Base-by-base conservation (phyloP, 1,140 invertebrate genomes). In the Acromyrmex echinatior region DNA sequence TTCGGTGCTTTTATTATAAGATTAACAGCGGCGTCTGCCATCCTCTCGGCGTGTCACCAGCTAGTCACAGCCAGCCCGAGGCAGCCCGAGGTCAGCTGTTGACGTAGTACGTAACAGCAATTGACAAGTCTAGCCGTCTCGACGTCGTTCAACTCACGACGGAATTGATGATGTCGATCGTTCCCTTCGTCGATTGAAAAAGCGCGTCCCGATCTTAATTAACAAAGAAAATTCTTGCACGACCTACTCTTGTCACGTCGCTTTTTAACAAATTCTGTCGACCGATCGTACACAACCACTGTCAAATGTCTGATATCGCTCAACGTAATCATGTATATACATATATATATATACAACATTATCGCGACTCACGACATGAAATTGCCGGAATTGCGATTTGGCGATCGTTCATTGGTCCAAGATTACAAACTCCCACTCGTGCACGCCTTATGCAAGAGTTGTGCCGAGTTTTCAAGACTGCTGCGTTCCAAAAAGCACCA, bases 1-100 rank as follows among this genome's bases (percentile, higher is more conserved):
- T 98, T 98, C 25, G 98, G 98, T 31, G 98, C 98, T 95, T 98
- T 98, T 58, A 99, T 97, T 91, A 98, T 96, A 74, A 98, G 94
- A 71, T 96, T 97, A 80, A 98, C 97, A 80, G 96, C 96, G 82
- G 94, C 87, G 56, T 91, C 92, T 87, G 96, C 96, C 94, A 96
- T 96, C 12, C 62, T 91, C 21, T 45, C 39, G 18, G 6, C 12
- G 21, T 28, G 49, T 51, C 49, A 51, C 49, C 39, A 45, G 9
- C 39, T 10, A 45, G 51, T 73, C 21, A 71, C 31, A 14, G 53
- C 56, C 35, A 82, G 45, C 9, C 28, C 49, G 62, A 62, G 62
- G 18, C 45, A 66, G 21, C 16, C n/a, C 49, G 51, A 21, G 45
- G 79, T 90, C 89, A 91, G 87, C 82, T 91, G 89, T 63, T 82